These are phyloP conservation scores for Drosophila azteca DNA, from an alignment of 1,140 invertebrate species.

Conservation along the genomic window DNA sequence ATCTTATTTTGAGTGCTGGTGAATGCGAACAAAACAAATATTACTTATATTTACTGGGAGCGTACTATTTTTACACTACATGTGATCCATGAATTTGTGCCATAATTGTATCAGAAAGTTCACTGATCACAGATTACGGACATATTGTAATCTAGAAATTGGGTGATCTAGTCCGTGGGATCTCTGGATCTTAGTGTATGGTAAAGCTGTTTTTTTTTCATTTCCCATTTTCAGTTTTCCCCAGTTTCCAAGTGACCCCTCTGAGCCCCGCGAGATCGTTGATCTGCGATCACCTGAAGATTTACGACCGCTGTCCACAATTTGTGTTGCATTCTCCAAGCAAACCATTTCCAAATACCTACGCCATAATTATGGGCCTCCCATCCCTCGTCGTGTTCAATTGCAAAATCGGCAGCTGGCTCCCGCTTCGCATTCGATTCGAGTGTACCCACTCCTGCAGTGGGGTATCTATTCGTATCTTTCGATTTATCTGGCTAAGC, in stretches of 20 bases:
- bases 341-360: constrained; percentile 26
- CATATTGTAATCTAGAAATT: too few relatives aligned
- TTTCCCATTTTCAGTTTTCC: constrained; percentile 8
- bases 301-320: constrained; percentile 62
- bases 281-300: constrained; percentile 52
- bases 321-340: constrained; percentile 52
- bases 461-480: constrained; percentile 31
- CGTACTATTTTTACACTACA: too few relatives aligned
- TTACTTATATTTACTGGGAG: too few relatives aligned
- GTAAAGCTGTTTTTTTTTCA: neutral
- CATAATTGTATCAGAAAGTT: too few relatives aligned
- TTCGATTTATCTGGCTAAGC: constrained; percentile 63
- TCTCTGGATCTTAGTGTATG: too few relatives aligned
- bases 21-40: too few relatives aligned
- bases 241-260: neutral
- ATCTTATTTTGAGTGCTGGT: too few relatives aligned
- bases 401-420: constrained; percentile 70
- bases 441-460: constrained; percentile 1
- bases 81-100: too few relatives aligned
- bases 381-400: constrained; percentile 27
- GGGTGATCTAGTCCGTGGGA: too few relatives aligned
- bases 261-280: constrained; percentile 35
- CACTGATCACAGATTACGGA: too few relatives aligned
- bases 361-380: constrained; percentile 18
- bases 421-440: constrained; percentile 5